Evolutionary conservation across 2,797 vertebrate genomes (phyloP).

Genomic region (Muscicapa striata): DNA sequence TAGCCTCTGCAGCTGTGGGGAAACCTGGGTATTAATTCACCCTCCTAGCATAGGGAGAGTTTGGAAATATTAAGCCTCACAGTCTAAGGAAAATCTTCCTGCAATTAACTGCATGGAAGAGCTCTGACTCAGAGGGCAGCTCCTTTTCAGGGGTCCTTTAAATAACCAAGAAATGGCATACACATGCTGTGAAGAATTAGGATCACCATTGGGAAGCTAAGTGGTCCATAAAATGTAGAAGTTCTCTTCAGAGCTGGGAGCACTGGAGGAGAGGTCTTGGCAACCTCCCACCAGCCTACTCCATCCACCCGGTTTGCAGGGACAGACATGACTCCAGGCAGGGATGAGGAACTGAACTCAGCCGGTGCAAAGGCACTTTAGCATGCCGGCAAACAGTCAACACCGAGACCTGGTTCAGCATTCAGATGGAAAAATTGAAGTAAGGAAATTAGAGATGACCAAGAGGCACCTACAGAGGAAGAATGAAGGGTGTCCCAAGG

Average conservation of each 20-base stretch:
- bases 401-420: not conserved
- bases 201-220: constrained; percentile 48
- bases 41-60: constrained; percentile 22
- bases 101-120: constrained; percentile 40
- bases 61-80: constrained; percentile 10
- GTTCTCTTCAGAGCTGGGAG: constrained; percentile 18
- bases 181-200: constrained; percentile 55
- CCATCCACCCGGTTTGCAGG: not conserved
- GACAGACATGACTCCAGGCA: not conserved
- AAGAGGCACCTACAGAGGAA: not conserved
- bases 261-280: not conserved
- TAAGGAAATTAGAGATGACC: not conserved
- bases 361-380: accelerated
- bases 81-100: not conserved
- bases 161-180: constrained; percentile 51
- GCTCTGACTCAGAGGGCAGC: constrained; percentile 36
- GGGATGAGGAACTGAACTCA: not conserved
- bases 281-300: not conserved
- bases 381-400: accelerated
- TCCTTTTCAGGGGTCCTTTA: constrained; percentile 53
- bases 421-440: not conserved
- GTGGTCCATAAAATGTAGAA: constrained; percentile 53
- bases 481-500: not conserved
- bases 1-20: constrained; percentile 10
- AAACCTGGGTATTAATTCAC: constrained; percentile 64